Evolutionary conservation across 2,113 vertebrate genomes (phyloP).

Genomic region (Pycnonotus jocosus): DNA sequence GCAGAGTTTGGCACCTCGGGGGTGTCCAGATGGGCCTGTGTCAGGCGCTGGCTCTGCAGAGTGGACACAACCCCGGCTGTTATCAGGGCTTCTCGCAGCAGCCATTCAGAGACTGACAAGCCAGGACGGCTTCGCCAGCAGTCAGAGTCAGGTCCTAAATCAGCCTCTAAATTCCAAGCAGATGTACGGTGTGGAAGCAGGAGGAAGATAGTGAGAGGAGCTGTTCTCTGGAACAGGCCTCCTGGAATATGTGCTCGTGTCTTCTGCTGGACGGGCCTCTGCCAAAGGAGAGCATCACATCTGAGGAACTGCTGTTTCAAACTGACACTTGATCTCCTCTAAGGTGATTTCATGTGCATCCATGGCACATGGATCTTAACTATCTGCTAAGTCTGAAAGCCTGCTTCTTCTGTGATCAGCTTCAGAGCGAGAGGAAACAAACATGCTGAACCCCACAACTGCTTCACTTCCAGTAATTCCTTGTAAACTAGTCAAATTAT

Average conservation of each 20-base stretch:
- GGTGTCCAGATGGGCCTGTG: not conserved
- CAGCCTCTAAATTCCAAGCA: slow-evolving; percentile 17
- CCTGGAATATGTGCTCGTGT: not conserved
- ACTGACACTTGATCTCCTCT: not conserved
- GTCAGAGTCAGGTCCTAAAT: not conserved
- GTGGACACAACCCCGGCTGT: not conserved
- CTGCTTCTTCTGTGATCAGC: not conserved
- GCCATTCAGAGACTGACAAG: not conserved
- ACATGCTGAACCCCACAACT: not conserved
- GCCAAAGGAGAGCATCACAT: not conserved
- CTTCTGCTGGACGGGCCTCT: not conserved
- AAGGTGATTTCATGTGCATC: not conserved
- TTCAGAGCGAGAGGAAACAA: not conserved
- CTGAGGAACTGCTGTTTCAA: not conserved
- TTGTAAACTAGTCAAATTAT: not conserved
- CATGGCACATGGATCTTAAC: not conserved
- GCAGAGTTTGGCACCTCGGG: not conserved
- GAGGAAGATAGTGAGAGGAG: not conserved
- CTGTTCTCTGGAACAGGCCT: not conserved
- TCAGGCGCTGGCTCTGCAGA: not conserved
- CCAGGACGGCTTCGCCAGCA: not conserved
- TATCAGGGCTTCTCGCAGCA: not conserved
- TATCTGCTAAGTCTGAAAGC: not conserved
- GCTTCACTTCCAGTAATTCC: not conserved
- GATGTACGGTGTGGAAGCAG: not conserved